Evolutionary conservation across 2,113 vertebrate genomes (phyloP).

Genomic region (Pogona vitticeps): DNA sequence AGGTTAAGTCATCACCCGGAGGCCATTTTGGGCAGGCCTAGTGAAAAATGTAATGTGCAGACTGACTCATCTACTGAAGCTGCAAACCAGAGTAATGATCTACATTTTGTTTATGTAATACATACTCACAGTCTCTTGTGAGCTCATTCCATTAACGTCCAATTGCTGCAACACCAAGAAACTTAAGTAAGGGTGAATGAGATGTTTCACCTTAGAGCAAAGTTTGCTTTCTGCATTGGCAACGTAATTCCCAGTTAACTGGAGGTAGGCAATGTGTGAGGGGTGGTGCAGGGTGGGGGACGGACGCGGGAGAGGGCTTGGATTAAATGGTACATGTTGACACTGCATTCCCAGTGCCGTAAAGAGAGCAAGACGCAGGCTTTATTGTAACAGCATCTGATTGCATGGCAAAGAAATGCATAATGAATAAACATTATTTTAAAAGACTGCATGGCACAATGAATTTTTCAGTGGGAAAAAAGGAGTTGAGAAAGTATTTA

Average conservation of each 20-base stretch:
- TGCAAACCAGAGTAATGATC: neutral
- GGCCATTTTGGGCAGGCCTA: neutral
- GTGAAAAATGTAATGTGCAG: neutral
- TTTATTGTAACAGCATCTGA: constrained; percentile 64
- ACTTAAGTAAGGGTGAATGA: neutral
- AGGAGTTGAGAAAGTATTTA: constrained; percentile 74
- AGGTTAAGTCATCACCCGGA: neutral
- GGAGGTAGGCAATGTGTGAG: neutral
- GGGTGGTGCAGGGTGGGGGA: neutral
- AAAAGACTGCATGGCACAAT: constrained; percentile 70
- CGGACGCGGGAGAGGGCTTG: neutral
- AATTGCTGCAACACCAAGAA: neutral
- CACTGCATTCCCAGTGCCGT: neutral
- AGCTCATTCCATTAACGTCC: constrained; percentile 28
- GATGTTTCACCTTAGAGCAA: constrained; percentile 46
- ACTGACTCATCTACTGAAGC: neutral
- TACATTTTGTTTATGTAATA: neutral
- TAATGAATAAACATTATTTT: constrained; percentile 81
- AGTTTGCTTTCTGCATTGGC: constrained; percentile 46
- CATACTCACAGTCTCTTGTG: neutral
- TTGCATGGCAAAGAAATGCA: constrained; percentile 61
- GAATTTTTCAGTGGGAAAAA: constrained; percentile 82
- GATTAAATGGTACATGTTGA: constrained; percentile 59
- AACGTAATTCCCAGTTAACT: constrained; percentile 47
- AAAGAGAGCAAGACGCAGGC: constrained; percentile 34